Evolutionary conservation across 2,113 vertebrate genomes (phyloP).

Genomic region (Formicarius rufipectus): DNA sequence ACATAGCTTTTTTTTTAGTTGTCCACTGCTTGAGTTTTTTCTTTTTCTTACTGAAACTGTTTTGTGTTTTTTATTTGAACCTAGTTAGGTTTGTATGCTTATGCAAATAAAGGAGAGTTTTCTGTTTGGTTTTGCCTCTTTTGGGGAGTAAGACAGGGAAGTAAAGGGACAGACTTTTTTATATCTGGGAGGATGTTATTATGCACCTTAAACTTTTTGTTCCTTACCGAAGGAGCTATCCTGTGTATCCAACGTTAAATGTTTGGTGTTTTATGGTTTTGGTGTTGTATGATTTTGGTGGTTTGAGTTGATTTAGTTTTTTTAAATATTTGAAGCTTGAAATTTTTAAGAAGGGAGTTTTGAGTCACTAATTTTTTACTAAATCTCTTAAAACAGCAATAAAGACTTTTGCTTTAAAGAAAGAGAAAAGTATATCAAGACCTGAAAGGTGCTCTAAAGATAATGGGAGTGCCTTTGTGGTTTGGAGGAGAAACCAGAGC

Average conservation of each 20-base stretch:
- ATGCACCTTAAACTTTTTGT: accelerated
- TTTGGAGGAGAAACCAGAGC: background rate
- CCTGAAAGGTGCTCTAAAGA: background rate
- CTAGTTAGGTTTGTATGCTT: background rate
- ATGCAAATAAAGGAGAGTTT: background rate
- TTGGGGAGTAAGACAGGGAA: accelerated
- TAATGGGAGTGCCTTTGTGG: accelerated
- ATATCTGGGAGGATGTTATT: accelerated
- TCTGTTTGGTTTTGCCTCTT: background rate
- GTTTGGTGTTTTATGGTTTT: background rate
- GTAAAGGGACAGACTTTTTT: accelerated
- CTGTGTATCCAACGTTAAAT: accelerated
- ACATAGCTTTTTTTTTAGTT: background rate
- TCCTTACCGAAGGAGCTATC: accelerated
- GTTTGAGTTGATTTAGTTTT: accelerated
- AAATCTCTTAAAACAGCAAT: background rate
- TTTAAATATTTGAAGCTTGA: background rate
- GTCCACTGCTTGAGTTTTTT: accelerated
- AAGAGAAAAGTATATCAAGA: background rate
- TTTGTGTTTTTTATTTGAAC: background rate
- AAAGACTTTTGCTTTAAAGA: background rate
- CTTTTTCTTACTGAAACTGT: background rate
- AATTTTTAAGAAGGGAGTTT: background rate
- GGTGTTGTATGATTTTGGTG: too few species aligned
- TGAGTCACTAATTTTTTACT: accelerated